Evolutionary conservation across 92 coral and sea anemone genomes (phyloP), one percentile per base, ranked within the genome.

Genomic region (Phenganax marumi): DNA sequence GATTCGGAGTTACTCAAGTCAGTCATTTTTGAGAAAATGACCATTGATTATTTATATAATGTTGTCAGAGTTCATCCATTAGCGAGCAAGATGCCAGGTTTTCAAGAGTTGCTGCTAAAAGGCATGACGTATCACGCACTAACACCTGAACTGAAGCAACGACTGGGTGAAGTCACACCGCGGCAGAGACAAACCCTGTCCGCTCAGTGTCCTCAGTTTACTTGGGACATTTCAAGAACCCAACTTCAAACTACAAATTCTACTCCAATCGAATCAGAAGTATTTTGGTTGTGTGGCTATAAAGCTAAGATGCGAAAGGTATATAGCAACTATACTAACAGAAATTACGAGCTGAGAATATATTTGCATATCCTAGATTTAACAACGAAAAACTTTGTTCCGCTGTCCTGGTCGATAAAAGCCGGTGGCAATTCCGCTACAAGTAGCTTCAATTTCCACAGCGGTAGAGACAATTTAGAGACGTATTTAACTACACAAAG

Each of bases 41-140:
- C 77, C 58, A 50, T 73, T 50, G 77, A 73, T 73, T 73, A 73
- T 73, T 52, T 73, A 23, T 73, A 73, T 25, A 73, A 73, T 73
- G 50, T 70, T 9, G 56, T 73, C 60, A 39, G 79, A 52, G 47
- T n/a, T 18, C 79, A 73, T 73, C 79, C 79, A 22, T 50, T 73
- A 14, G 79, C 57, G 50, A 73, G 33, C 5, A 73, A 73, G 43
- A 73, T 73, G 79, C 79, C 79, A 16, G 39, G 58, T 73, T 73
- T 73, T 22, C 79, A 73, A 73, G 61, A 48, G 16, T 39, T 73
- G 7, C 14, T 73, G 55, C n/a, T 50, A 14, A 48, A 73, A 50
- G 79, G 79, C 52, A 73, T 73, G 79, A 73, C 79, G 46, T 73
- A 73, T 64, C 70, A 64, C 17, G 70, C 70, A 12, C 17, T 64